Evolutionary conservation across 1,140 invertebrate genomes (phyloP).

Genomic region (Paracyclopina nana): DNA sequence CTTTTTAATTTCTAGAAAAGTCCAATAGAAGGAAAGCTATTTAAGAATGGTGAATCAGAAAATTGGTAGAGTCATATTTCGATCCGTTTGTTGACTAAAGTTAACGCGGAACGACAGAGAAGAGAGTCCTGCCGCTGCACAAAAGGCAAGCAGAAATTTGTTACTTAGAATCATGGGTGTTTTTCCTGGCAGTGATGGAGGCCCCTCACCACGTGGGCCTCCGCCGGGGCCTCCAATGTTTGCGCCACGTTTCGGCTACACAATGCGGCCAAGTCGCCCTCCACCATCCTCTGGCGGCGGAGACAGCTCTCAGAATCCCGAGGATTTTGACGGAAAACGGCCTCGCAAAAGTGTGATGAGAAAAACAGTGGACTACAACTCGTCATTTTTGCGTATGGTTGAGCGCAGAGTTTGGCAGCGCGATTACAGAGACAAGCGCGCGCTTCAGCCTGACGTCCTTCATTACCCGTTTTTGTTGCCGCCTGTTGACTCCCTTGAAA

Average conservation of each 20-base stretch:
- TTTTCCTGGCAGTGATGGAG: neutral
- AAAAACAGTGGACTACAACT: constrained; percentile 95
- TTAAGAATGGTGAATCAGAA: too few species aligned
- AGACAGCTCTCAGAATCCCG: neutral
- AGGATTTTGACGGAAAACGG: constrained; percentile 83
- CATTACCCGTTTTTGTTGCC: constrained; percentile 64
- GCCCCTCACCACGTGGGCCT: neutral
- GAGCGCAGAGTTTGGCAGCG: constrained; percentile 84
- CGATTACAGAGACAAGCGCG: constrained; percentile 61
- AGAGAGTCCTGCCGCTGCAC: too few species aligned
- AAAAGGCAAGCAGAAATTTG: too few species aligned
- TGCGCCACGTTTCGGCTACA: too few species aligned
- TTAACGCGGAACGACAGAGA: too few species aligned
- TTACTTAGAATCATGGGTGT: too few species aligned
- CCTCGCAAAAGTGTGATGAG: constrained; percentile 86
- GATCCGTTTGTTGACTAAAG: too few species aligned
- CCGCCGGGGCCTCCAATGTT: too few species aligned
- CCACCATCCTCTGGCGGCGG: neutral
- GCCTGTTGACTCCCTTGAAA: constrained; percentile 68
- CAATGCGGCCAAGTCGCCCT: too few species aligned
- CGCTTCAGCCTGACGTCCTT: constrained; percentile 63
- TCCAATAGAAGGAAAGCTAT: too few species aligned
- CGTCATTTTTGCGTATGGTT: constrained; percentile 74
- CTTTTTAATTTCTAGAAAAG: too few species aligned
- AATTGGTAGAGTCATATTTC: too few species aligned